phyloP scores from a whole-genome alignment of 2,113 vertebrate genomes.

The Chloropsis hardwickii region DNA sequence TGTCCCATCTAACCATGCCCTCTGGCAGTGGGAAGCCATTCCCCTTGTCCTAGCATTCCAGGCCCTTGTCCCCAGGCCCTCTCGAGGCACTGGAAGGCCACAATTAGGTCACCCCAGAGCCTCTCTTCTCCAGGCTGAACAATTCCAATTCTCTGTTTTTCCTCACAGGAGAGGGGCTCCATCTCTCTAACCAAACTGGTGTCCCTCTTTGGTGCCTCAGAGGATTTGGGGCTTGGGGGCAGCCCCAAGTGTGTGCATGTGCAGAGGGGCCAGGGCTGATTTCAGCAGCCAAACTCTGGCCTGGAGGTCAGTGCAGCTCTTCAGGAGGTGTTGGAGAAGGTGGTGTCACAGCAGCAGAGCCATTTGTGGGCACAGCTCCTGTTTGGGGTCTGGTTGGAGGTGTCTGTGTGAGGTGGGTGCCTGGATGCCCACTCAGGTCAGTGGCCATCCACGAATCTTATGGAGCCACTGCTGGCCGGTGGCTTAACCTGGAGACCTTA shows the following conservation, averaged over 20 bases:
- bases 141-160: too few relatives aligned
- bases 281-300: background rate
- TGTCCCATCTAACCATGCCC: background rate
- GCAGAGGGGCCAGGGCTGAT: background rate
- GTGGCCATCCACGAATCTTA: rapidly evolving
- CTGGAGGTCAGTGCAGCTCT: background rate
- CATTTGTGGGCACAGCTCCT: background rate
- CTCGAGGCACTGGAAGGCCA: background rate
- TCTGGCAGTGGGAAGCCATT: background rate
- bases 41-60: background rate
- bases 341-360: background rate
- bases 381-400: background rate
- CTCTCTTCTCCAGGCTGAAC: background rate
- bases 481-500: background rate
- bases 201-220: background rate
- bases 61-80: background rate
- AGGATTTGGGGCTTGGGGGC: background rate
- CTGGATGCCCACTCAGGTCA: background rate
- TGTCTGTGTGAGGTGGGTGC: background rate
- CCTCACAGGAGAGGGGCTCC: background rate
- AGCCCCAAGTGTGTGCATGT: background rate
- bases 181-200: background rate
- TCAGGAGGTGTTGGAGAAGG: background rate
- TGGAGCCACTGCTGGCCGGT: background rate
- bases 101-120: background rate